Conservation (phyloP, 1,140 invertebrate genomes). For the Diuraphis noxia region DNA sequence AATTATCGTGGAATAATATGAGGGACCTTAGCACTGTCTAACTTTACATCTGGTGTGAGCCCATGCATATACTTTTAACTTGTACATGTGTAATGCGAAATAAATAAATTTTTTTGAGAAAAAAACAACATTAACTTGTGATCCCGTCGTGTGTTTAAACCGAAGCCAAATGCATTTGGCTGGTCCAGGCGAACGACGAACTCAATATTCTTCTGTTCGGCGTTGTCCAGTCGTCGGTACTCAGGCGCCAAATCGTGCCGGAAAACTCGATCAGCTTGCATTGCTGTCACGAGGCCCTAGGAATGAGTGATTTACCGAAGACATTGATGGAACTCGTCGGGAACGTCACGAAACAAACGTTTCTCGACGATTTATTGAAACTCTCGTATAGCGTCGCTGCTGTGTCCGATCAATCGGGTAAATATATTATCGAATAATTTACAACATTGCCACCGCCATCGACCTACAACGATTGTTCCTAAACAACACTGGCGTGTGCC, state of each 20-base stretch:
- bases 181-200: neutral
- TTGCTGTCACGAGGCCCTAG: neutral
- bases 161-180: constrained; percentile 1
- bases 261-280: neutral
- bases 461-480: too few relatives aligned
- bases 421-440: neutral
- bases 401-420: neutral
- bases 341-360: neutral
- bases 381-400: neutral
- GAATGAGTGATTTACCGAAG: neutral
- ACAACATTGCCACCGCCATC: neutral
- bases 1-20: neutral
- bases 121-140: neutral
- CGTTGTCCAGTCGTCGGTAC: neutral
- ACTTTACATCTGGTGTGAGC: neutral
- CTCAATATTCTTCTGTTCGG: neutral
- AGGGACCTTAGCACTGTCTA: neutral
- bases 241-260: neutral
- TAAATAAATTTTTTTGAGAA: neutral
- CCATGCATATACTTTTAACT: neutral
- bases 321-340: neutral
- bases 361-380: neutral
- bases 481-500: too few relatives aligned
- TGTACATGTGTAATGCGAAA: too few relatives aligned
- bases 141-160: neutral